A percentile compares a stretch with the other conserved stretches of the same genome.
Evolutionary conservation across 2,888 invertebrate species (phyloP).

Genomic region (Abrostola tripartita): DNA sequence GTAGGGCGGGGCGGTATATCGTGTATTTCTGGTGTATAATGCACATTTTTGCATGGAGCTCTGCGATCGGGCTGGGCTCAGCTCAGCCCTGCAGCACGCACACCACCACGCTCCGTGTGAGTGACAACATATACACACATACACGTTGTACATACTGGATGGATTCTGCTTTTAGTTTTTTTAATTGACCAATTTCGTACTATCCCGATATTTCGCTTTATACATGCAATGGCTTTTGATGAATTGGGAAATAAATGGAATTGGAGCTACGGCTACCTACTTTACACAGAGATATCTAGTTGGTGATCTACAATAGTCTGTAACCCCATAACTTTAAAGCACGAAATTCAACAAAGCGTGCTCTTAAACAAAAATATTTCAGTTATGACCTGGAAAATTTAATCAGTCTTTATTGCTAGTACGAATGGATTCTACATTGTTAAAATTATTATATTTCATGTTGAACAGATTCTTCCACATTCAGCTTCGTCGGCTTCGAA

Average conservation of each 20-base stretch:
- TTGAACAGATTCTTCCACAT: neutral
- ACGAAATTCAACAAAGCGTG: neutral
- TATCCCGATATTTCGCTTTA: slow-evolving; percentile 28
- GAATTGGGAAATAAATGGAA: neutral
- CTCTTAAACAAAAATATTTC: neutral
- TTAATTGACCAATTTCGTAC: slow-evolving; percentile 46
- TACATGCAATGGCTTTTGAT: slow-evolving; percentile 11
- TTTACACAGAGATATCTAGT: neutral
- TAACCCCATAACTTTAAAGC: neutral
- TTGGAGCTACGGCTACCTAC: neutral
- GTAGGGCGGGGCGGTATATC: slow-evolving; percentile 72
- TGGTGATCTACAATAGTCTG: neutral
- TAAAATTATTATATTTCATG: neutral
- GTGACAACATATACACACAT: slow-evolving; percentile 41
- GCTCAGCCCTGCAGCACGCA: slow-evolving; percentile 80
- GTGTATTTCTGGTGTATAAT: slow-evolving; percentile 73
- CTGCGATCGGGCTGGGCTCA: slow-evolving; percentile 76
- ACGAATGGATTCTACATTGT: neutral
- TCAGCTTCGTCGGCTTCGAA: neutral
- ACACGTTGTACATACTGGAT: slow-evolving; percentile 15
- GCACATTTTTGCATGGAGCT: slow-evolving; percentile 86
- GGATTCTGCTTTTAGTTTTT: slow-evolving; percentile 49
- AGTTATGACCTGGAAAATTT: slow-evolving; percentile 1
- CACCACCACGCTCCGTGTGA: slow-evolving; percentile 37
- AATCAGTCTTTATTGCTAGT: neutral